A percentile compares a stretch with the other conserved stretches of the same genome.
Conservation (phyloP, 2,113 vertebrate species). For the Phrynosoma blainvillii region DNA sequence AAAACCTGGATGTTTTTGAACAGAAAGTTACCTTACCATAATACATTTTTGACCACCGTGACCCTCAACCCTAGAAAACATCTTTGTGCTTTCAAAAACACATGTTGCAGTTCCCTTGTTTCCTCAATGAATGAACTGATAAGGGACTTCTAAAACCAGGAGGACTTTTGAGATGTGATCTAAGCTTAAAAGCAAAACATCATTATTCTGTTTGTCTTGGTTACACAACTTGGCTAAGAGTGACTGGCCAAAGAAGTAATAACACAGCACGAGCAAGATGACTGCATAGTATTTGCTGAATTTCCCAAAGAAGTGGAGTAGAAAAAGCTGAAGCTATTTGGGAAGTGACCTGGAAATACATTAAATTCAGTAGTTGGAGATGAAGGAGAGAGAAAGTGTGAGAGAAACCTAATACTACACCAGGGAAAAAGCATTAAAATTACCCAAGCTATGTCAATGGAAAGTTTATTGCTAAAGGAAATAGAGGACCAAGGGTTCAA, state of each 20-base stretch:
- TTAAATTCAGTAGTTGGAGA: slow-evolving; percentile 42
- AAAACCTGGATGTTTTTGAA: background rate
- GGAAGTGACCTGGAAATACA: slow-evolving; percentile 68
- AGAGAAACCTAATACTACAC: slow-evolving; percentile 52
- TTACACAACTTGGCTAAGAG: slow-evolving; percentile 24
- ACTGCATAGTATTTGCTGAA: slow-evolving; percentile 47
- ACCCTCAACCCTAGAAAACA: background rate
- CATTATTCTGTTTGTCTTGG: slow-evolving; percentile 41
- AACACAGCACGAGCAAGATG: slow-evolving; percentile 24
- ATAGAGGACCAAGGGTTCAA: background rate
- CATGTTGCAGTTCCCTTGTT: background rate
- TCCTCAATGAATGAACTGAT: slow-evolving; percentile 7
- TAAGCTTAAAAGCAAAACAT: slow-evolving; percentile 7
- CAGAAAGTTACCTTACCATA: background rate
- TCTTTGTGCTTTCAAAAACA: background rate
- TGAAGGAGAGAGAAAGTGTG: slow-evolving; percentile 33
- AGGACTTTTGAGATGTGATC: slow-evolving; percentile 26
- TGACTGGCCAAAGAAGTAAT: slow-evolving; percentile 19
- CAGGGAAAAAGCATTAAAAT: slow-evolving; percentile 44
- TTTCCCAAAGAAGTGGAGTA: slow-evolving; percentile 56
- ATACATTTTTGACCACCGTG: background rate
- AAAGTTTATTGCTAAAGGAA: slow-evolving; percentile 50
- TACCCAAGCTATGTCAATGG: slow-evolving; percentile 47
- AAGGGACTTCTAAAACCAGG: slow-evolving; percentile 6
- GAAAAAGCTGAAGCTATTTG: slow-evolving; percentile 55